phyloP scores from a whole-genome alignment of 2,113 vertebrate genomes.

The Nerophis ophidion region DNA sequence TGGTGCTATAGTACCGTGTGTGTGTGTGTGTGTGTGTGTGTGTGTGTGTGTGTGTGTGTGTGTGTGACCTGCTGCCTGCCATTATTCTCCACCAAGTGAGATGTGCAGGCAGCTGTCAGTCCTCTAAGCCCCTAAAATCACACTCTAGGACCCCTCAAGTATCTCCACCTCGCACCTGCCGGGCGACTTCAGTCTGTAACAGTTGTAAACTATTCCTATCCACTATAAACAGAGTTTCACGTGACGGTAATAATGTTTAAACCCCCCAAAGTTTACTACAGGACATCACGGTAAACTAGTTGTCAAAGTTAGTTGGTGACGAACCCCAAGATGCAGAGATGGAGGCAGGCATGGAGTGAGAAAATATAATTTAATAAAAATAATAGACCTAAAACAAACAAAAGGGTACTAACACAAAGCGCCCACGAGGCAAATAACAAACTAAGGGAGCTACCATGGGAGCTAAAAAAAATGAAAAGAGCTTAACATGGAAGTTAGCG shows the following conservation, averaged over 20 bases:
- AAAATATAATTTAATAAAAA: no score
- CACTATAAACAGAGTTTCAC: neutral
- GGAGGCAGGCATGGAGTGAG: no score
- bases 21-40: constrained; percentile 10
- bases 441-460: no score
- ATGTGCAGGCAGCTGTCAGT: constrained; percentile 1
- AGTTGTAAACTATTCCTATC: neutral
- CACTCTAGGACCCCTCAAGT: constrained; percentile 3
- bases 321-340: no score
- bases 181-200: constrained; percentile 18
- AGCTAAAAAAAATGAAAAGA: no score
- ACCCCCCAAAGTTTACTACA: no score
- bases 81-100: constrained; percentile 18
- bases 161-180: neutral
- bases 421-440: no score
- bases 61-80: constrained; percentile 42
- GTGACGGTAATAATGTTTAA: neutral
- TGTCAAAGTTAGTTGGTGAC: no score
- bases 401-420: no score
- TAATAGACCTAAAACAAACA: no score
- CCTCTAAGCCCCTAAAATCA: neutral
- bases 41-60: neutral
- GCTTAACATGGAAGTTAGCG: no score
- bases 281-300: no score
- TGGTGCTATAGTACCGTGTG: constrained; percentile 11